Conservation (phyloP, 1,140 invertebrate species). For the Diabrotica undecimpunctata region DNA sequence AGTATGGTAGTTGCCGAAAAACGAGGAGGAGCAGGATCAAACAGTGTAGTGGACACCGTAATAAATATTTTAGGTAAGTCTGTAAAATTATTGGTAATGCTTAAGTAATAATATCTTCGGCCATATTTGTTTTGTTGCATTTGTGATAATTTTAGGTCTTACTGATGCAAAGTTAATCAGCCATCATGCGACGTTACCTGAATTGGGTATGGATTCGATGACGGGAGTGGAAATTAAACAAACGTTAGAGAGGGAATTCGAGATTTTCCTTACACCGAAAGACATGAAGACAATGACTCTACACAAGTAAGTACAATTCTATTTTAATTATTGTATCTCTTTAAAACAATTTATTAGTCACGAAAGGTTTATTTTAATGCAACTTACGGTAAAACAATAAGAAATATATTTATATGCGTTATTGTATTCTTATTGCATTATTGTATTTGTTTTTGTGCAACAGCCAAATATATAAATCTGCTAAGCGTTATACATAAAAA, state of each 20-base stretch:
- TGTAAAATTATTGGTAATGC: constrained; percentile 1
- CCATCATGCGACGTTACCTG: constrained; percentile 65
- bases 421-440: too few species aligned
- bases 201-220: constrained; percentile 84
- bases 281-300: constrained; percentile 55
- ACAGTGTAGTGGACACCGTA: constrained; percentile 61
- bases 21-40: constrained; percentile 51
- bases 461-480: too few species aligned
- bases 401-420: too few species aligned
- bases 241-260: constrained; percentile 61
- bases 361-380: too few species aligned
- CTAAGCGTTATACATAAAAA: too few species aligned
- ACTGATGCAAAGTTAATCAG: constrained; percentile 49
- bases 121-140: too few species aligned
- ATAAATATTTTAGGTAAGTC: constrained; percentile 57
- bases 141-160: constrained; percentile 7
- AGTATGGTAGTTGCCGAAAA: constrained; percentile 79
- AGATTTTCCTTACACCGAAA: constrained; percentile 57
- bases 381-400: too few species aligned
- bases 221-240: constrained; percentile 82
- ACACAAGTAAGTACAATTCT: constrained; percentile 22
- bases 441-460: too few species aligned
- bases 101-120: too few species aligned
- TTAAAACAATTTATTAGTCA: not conserved
- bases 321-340: not conserved